Evolutionary conservation across 2,888 invertebrate genomes (phyloP).

Genomic region (Stenurella melanura): DNA sequence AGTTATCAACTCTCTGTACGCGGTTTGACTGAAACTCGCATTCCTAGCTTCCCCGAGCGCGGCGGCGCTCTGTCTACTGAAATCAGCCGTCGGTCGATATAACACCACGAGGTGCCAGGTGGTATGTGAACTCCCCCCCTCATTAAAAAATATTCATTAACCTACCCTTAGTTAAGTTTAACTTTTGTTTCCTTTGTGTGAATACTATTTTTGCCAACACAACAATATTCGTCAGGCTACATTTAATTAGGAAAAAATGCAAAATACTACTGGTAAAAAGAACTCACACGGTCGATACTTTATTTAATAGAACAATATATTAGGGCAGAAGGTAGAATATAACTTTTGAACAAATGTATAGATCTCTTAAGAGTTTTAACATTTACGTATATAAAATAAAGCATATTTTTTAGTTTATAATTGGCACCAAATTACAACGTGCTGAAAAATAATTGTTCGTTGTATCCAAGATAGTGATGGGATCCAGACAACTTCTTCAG

Average conservation of each 20-base stretch:
- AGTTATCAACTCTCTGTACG: conserved; percentile 46
- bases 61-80: conserved; percentile 53
- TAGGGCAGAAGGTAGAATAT: no score
- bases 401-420: no score
- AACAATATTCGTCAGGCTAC: not conserved
- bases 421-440: no score
- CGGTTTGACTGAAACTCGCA: conserved; percentile 47
- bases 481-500: no score
- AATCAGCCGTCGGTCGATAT: conserved; percentile 67
- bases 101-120: conserved; percentile 66
- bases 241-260: not conserved
- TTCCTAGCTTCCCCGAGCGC: conserved; percentile 39
- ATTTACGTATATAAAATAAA: no score
- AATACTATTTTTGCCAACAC: not conserved
- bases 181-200: conserved; percentile 23
- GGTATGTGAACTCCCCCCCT: conserved; percentile 58
- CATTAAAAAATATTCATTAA: conserved; percentile 46
- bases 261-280: not conserved
- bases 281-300: not conserved
- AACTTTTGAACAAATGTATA: no score
- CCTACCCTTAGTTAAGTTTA: conserved; percentile 39
- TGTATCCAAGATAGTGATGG: no score
- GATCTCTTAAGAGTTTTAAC: no score
- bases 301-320: no score
- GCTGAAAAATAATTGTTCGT: no score